Conservation (phyloP, 2,113 vertebrate species). For the Stigmatopora nigra region DNA sequence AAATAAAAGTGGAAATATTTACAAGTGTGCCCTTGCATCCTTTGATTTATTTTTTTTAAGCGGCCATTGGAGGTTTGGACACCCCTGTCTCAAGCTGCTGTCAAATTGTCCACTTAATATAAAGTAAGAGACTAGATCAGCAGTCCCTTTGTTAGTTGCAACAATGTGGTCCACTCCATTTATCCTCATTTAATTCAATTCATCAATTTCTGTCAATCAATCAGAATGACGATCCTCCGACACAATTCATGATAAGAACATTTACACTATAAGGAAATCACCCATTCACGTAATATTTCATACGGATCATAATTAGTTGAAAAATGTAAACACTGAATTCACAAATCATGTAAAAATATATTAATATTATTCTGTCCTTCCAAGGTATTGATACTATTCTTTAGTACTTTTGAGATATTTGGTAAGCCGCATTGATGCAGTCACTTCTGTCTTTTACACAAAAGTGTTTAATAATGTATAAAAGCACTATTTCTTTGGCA, state of each 20-base stretch:
- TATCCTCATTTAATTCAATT: neutral
- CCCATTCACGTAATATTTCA: neutral
- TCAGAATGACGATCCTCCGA: neutral
- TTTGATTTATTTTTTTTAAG: too few relatives aligned
- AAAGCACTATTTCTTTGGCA: conserved; percentile 39
- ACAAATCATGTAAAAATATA: neutral
- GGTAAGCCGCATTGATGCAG: conserved; percentile 16
- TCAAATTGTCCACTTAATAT: neutral
- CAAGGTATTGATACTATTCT: neutral
- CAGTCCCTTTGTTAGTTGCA: neutral
- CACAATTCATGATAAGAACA: neutral
- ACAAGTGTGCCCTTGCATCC: too few relatives aligned
- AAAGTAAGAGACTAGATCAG: neutral
- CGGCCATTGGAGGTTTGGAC: too few relatives aligned
- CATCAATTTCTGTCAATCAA: neutral
- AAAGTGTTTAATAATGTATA: conserved; percentile 5
- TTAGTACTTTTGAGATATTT: conserved; percentile 6
- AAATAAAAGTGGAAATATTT: too few relatives aligned
- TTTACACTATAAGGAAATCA: neutral
- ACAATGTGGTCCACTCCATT: neutral
- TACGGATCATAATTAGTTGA: neutral
- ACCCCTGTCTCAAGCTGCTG: neutral
- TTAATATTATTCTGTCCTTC: neutral
- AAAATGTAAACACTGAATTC: neutral
- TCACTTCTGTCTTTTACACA: neutral